These are phyloP conservation scores for Nothocercus nigrocapillus DNA, from an alignment of 2,113 vertebrate genomes.

Conservation along the genomic window DNA sequence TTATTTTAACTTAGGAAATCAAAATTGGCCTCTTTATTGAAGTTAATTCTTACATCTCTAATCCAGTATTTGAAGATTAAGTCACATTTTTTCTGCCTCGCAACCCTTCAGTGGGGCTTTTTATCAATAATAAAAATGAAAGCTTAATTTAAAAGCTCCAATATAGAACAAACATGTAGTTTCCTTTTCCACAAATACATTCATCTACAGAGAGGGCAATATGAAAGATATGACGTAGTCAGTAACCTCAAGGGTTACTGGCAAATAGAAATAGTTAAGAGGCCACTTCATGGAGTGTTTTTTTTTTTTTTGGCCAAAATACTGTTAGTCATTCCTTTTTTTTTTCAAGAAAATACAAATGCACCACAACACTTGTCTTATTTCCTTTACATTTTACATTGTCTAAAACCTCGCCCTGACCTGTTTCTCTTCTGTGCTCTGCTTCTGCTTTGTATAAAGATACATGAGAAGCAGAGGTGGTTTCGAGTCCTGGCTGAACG, in stretches of 20 bases:
- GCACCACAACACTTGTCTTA: neutral
- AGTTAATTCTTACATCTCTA: neutral
- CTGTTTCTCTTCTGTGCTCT: neutral
- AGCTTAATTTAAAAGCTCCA: neutral
- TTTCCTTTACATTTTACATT: neutral
- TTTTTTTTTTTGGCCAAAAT: neutral
- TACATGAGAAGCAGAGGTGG: neutral
- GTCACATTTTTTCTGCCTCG: neutral
- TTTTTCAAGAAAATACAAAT: conserved; percentile 10
- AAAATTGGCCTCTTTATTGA: neutral
- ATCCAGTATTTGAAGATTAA: neutral
- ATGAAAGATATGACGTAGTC: neutral
- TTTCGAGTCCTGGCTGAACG: neutral
- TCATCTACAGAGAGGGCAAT: neutral
- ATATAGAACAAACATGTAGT: neutral
- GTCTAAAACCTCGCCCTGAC: neutral
- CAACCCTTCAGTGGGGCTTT: neutral
- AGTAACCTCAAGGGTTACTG: neutral
- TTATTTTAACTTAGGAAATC: neutral
- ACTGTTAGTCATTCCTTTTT: neutral
- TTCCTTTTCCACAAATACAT: neutral
- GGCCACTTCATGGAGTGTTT: neutral
- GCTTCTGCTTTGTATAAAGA: neutral
- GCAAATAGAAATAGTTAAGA: neutral
- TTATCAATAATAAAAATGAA: neutral